A percentile compares a stretch with the other conserved stretches of the same genome.
phyloP scores from a whole-genome alignment of 53 echinoderm and acorn worm species.

The Crossaster papposus region DNA sequence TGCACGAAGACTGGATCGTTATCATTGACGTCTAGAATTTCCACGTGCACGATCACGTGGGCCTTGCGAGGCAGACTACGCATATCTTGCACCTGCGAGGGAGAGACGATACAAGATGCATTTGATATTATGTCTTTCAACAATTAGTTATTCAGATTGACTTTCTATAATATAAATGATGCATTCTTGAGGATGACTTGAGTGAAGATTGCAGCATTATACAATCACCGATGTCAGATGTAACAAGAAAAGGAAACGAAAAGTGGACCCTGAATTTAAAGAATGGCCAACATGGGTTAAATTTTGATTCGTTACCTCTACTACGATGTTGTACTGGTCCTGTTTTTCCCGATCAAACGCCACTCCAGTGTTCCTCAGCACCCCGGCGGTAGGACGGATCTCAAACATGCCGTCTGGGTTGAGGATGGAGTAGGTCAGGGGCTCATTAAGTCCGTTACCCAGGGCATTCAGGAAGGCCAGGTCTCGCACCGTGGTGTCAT shows the following conservation, averaged over 20 bases:
- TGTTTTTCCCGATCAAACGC: slow-evolving; percentile 85
- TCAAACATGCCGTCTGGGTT: slow-evolving; percentile 88
- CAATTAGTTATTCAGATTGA: too few relatives aligned
- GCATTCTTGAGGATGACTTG: too few relatives aligned
- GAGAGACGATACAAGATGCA: background rate
- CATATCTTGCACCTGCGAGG: slow-evolving; percentile 30
- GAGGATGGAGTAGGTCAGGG: slow-evolving; percentile 82
- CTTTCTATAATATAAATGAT: too few relatives aligned
- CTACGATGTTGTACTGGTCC: slow-evolving; percentile 82
- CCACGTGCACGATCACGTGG: slow-evolving; percentile 84
- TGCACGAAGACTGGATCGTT: slow-evolving; percentile 93
- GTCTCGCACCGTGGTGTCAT: slow-evolving; percentile 75
- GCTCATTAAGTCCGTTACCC: slow-evolving; percentile 91
- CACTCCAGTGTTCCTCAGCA: slow-evolving; percentile 81
- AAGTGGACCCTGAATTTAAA: too few relatives aligned
- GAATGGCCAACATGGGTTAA: background rate
- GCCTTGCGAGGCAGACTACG: slow-evolving; percentile 74
- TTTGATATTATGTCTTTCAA: background rate
- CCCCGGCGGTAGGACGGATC: slow-evolving; percentile 83
- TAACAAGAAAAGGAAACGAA: too few relatives aligned
- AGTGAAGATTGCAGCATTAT: too few relatives aligned
- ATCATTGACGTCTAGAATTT: slow-evolving; percentile 89
- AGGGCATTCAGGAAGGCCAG: slow-evolving; percentile 85
- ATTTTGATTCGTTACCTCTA: slow-evolving; percentile 70
- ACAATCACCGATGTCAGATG: too few relatives aligned